Percentiles rank a stretch among this genome's conserved stretches.
Evolutionary conservation across 2,888 invertebrate species (phyloP).

Genomic region (Empis stercorea): DNA sequence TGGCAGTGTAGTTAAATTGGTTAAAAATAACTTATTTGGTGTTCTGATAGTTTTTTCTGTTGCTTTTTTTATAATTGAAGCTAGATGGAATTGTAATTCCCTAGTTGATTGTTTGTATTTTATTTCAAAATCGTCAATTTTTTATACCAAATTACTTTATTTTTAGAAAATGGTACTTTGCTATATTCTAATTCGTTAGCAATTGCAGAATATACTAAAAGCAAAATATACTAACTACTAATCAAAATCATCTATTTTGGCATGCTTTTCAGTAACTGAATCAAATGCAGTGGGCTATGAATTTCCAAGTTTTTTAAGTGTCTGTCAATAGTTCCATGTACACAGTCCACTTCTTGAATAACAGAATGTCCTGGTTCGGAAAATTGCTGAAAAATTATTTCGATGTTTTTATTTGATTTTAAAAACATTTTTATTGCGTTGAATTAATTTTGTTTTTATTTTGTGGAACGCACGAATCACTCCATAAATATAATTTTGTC

Average conservation of each 20-base stretch:
- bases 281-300: background rate
- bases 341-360: constrained; percentile 1
- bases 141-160: constrained; percentile 3
- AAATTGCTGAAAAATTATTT: background rate
- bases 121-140: constrained; percentile 27
- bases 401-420: background rate
- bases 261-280: background rate
- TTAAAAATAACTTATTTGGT: background rate
- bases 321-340: background rate
- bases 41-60: background rate
- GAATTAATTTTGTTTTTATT: background rate
- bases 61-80: background rate
- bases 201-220: background rate
- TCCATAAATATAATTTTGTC: background rate
- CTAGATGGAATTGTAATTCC: background rate
- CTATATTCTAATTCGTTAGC: background rate
- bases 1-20: background rate
- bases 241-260: background rate
- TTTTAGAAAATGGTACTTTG: background rate
- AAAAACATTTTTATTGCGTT: background rate
- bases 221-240: background rate
- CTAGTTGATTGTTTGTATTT: background rate
- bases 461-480: background rate
- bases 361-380: background rate
- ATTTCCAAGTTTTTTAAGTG: background rate